phyloP scores from a whole-genome alignment of 2,888 invertebrate genomes.

The Epinotia nisella region DNA sequence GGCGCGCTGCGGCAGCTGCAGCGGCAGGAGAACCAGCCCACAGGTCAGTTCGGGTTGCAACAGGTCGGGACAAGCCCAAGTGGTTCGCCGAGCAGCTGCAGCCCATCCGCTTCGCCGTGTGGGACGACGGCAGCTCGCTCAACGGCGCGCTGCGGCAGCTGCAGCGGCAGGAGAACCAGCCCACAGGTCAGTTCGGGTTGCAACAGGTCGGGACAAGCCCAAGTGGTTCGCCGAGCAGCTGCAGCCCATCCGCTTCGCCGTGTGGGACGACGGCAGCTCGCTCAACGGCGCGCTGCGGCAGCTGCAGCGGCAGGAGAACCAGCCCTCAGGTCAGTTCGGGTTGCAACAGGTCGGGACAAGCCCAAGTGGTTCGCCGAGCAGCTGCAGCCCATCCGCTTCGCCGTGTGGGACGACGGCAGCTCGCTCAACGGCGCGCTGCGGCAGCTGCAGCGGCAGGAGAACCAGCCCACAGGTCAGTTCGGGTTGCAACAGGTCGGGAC shows the following conservation, averaged over 20 bases:
- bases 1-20: constrained; percentile 90
- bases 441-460: no score
- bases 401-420: constrained; percentile 95
- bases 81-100: constrained; percentile 97
- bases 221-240: constrained; percentile 97
- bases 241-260: constrained; percentile 95
- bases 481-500: constrained; percentile 82
- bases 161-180: constrained; percentile 91
- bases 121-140: constrained; percentile 94
- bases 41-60: constrained; percentile 79
- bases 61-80: constrained; percentile 99
- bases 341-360: constrained; percentile 96
- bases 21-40: constrained; percentile 91
- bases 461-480: no score
- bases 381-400: constrained; percentile 95
- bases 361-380: constrained; percentile 97
- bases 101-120: constrained; percentile 95
- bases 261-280: constrained; percentile 95
- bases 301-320: constrained; percentile 90
- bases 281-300: constrained; percentile 90
- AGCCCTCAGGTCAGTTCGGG: constrained; percentile 87
- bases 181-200: constrained; percentile 84
- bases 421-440: no score
- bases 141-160: constrained; percentile 90
- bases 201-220: constrained; percentile 98